Base-by-base conservation (phyloP, 2,797 vertebrate species). In the Antrozous pallidus region DNA sequence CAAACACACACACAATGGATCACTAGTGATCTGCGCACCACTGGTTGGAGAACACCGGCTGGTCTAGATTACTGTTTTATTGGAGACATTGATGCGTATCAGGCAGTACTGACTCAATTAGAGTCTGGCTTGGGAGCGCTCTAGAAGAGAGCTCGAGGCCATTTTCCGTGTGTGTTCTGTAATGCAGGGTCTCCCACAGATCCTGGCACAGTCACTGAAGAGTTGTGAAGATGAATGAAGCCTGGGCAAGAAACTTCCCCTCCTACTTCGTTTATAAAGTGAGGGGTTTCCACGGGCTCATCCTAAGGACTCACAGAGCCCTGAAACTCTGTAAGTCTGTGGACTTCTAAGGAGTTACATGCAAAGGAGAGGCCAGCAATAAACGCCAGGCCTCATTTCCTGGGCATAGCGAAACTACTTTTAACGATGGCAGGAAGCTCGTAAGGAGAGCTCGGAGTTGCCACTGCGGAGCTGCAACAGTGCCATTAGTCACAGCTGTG, bases 161-260 rank as follows among this genome's bases (percentile, higher is more conserved):
- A 42, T 69, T 83, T 94, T 90, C 47, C 77, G 61, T 17, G 75
- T 58, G 80, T 42, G 18, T 93, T 94, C 77, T 47, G 2, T 74
- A 88, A 92, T 83, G 13, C 24, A 67, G 33, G 51, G 51, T 63
- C 74, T 86, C 77, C 95, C 93, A 73, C 82, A 94, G 93, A 63
- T 54, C 74, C 81, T 91, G 79, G 54, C 63, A 51, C 14, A 8
- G 82, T 54, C 5, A 0, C 54, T 47, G n/a, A 63, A 73, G 77
- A 79, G 49, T 82, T 81, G 61, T 69, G 47, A 61, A 86, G 69
- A 95, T 75, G 79, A 96, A 95, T 79, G 75, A 96, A 88, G 31
- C 28, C 28, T 36, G 51, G 63, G 31, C 18, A 71, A 56, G 51
- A 85, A 45, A 81, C 58, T 58, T 89, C 20, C 54, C 45, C 63